Evolutionary conservation across 2,113 vertebrate species (phyloP).

Genomic region (Terrapene triunguis): DNA sequence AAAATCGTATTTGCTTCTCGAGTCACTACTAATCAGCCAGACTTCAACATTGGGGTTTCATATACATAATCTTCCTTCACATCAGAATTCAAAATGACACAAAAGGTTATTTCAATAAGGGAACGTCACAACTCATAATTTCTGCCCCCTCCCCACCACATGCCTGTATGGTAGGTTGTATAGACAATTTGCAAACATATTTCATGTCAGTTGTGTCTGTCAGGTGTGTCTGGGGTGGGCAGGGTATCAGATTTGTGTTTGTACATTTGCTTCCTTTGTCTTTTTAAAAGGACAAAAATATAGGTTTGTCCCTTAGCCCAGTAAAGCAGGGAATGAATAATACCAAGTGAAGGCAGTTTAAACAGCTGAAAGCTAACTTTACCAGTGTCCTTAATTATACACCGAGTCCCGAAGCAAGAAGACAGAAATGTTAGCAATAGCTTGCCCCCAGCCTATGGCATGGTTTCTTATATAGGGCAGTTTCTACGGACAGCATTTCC

Average conservation of each 20-base stretch:
- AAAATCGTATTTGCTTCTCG: not conserved
- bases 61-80: not conserved
- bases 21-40: not conserved
- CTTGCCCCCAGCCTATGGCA: not conserved
- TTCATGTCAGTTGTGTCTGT: fast-evolving
- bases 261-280: not conserved
- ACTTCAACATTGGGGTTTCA: not conserved
- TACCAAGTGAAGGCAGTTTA: not conserved
- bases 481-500: not conserved
- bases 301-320: not conserved
- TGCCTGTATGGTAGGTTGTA: not conserved
- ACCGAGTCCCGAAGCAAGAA: not conserved
- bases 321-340: fast-evolving
- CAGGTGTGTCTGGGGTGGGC: not conserved
- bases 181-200: not conserved
- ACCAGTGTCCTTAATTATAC: fast-evolving
- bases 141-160: fast-evolving
- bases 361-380: not conserved
- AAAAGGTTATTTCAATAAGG: not conserved
- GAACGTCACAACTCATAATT: not conserved
- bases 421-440: not conserved
- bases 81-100: not conserved
- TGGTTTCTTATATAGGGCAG: not conserved
- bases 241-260: not conserved
- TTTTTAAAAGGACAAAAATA: not conserved